Evolutionary conservation across 2,113 vertebrate genomes (phyloP), one percentile per base, ranked within the genome.

Genomic region (Conger conger): DNA sequence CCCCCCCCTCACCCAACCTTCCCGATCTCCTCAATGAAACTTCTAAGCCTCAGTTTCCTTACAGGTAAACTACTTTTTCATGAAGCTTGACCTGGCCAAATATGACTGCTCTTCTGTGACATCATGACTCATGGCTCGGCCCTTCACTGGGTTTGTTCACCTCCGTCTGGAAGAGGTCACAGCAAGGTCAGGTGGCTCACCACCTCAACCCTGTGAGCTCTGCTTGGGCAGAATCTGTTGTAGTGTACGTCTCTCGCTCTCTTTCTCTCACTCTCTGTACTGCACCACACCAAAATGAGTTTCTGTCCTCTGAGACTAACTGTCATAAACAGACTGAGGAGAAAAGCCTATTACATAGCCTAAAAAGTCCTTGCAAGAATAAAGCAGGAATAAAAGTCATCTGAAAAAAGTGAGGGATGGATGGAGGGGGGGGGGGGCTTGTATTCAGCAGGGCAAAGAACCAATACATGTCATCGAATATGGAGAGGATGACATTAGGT

Each of bases 261-360:
- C n/a, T n/a, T n/a, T n/a, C n/a, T n/a, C n/a, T n/a, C n/a, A n/a
- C n/a, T 84, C 90, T 94, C 93, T 94, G 89, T 89, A 92, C 91
- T 93, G 93, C 91, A 92, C 87, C 86, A 87, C 93, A 90, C 88
- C 93, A 92, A 96, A 96, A 96, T 95, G 91, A 96, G 91, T 95
- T 95, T 94, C 89, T 83, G 57, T 95, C 96, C 95, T 94, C 84
- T 80, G 95, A 95, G 96, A 94, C 89, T 88, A 94, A 91, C 95
- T 96, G 94, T 96, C 96, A 95, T 88, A 94, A 50, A 87, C 87
- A 93, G 94, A 93, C 87, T 93, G 92, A 88, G 89, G 91, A 92
- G 88, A 93, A 93, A 89, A 89, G 87, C 89, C 83, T 83, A 86
- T 36, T 53, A 85, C 45, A 40, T 63, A 7, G 17, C 82, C 82